Base-by-base conservation (phyloP, 2,113 vertebrate species). In the Ornithorhynchus anatinus region DNA sequence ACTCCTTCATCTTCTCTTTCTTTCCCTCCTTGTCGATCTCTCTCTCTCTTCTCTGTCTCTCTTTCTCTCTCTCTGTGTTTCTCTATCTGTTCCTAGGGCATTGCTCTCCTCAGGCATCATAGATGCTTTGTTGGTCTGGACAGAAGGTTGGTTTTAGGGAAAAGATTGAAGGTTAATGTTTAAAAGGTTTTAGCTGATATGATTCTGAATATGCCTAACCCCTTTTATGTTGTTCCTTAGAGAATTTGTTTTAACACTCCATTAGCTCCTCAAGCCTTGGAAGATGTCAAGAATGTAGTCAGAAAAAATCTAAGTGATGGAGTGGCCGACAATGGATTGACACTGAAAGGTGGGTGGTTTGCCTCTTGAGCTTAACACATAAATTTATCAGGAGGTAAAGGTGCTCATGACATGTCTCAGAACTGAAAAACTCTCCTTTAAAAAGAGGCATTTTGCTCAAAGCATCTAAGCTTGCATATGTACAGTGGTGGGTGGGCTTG, bases 201-300 rank as follows among this genome's bases (percentile, higher is more conserved):
- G 57, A 50, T 69, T 77, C 20, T 40, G 27, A 10, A 50, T 80
- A 58, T 3, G 80, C 40, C 57, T 86, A 31, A 86, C 12, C 0
- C 5, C 71, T 75, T 75, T 64, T 73, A 40, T 16, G 0, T 60
- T 86, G 74, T 89, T 85, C 86, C 39, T 36, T 84, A 99, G 98
- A 96, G 96, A 89, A 98, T 97, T 36, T 99, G 98, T 87, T 99
- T 99, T 85, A 99, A 99, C 86, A 99, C 96, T 38, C 97, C 97
- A 0, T 84, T 99, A 89, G 97, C 96, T n/a, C 95, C 96, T 57
- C 97, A 99, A 72, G 97, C 97, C 51, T 89, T 99, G 75, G 97
- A 99, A 89, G 98, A 99, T 11, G 98, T 99, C 35, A 99, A 99
- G 91, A 99, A 99, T 42, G 97, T 99, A 61, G 98, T 99, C 60